Conservation (phyloP, 2,113 vertebrate species). For the Prochilodus magdalenae region DNA sequence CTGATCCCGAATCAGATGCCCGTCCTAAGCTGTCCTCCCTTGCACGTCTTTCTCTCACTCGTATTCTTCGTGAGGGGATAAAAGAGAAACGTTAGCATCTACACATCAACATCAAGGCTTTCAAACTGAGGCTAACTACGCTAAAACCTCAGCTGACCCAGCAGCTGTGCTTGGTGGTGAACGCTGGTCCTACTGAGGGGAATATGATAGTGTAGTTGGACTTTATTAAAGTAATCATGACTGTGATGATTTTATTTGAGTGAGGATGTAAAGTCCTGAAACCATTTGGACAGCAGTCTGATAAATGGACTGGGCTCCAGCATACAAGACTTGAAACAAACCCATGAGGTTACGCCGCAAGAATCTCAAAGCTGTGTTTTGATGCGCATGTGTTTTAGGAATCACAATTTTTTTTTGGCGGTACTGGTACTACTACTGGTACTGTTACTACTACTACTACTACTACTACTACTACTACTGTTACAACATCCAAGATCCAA, state of each 20-base stretch:
- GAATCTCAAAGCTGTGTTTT: too few species aligned
- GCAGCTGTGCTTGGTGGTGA: too few species aligned
- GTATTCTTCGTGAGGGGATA: slow-evolving; percentile 91
- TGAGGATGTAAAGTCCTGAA: too few species aligned
- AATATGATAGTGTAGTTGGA: not conserved
- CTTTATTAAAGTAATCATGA: not conserved
- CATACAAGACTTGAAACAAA: not conserved
- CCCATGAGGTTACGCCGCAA: too few species aligned
- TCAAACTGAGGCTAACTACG: not conserved
- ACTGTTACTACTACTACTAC: too few species aligned
- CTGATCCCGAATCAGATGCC: slow-evolving; percentile 84
- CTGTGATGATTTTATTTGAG: too few species aligned
- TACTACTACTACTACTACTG: too few species aligned
- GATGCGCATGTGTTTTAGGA: too few species aligned
- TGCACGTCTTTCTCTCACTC: slow-evolving; percentile 92
- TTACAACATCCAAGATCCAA: too few species aligned
- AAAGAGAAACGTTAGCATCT: slow-evolving; percentile 78
- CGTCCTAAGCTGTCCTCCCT: slow-evolving; percentile 85
- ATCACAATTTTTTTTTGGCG: too few species aligned
- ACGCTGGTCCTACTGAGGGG: not conserved
- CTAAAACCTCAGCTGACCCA: not conserved
- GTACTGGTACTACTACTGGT: too few species aligned
- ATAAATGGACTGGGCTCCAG: not conserved
- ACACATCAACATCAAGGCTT: not conserved
- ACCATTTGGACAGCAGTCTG: not conserved